These are phyloP conservation scores for Oxystoma pomonae DNA, from an alignment of 2,888 invertebrate species.

Conservation along the genomic window DNA sequence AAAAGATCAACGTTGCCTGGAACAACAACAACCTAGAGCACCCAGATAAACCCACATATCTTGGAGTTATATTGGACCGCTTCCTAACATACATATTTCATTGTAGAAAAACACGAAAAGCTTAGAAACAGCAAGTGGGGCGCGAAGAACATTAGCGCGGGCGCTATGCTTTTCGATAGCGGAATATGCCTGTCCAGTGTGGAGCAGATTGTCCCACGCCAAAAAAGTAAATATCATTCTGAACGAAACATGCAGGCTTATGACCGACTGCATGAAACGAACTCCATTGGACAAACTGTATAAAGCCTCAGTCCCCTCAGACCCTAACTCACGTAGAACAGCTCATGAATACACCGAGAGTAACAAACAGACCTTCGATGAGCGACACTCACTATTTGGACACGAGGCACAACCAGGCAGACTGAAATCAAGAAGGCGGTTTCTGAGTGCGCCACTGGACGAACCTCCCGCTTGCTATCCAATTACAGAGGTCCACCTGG, in stretches of 20 bases:
- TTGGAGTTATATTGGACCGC: no score
- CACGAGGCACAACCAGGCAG: neutral
- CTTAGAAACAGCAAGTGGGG: no score
- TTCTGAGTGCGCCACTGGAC: slow-evolving; percentile 1
- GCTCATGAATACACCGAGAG: slow-evolving; percentile 6
- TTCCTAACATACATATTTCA: no score
- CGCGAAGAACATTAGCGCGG: no score
- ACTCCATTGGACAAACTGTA: slow-evolving; percentile 1
- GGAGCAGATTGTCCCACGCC: slow-evolving; percentile 8
- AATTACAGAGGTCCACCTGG: neutral
- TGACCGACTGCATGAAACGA: no score
- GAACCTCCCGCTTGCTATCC: neutral
- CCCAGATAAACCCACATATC: no score
- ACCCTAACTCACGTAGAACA: slow-evolving; percentile 9
- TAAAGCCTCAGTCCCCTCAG: neutral
- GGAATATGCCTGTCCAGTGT: slow-evolving; percentile 8
- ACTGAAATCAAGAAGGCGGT: slow-evolving; percentile 5
- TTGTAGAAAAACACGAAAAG: no score
- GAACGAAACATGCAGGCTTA: no score
- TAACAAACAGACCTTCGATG: slow-evolving; percentile 8
- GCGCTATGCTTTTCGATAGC: slow-evolving; percentile 2
- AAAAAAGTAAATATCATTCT: slow-evolving; percentile 1
- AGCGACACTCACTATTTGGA: slow-evolving; percentile 5
- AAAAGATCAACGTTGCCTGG: no score
- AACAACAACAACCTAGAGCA: no score